phyloP scores from a whole-genome alignment of 1,140 invertebrate species.

The Drosophila saltans region DNA sequence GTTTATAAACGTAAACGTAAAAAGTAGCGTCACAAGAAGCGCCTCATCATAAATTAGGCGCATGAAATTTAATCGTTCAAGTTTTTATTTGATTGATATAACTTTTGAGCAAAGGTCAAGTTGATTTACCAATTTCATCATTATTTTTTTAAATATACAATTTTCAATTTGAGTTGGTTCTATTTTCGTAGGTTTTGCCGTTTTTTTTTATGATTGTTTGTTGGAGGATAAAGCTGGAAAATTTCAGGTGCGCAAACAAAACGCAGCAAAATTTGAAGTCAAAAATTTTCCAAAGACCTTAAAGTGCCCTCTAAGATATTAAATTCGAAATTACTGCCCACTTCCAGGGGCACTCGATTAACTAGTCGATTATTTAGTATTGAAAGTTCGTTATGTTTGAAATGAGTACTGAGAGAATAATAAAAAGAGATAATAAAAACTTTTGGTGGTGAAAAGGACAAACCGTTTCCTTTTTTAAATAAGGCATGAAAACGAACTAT shows the following conservation, averaged over 20 bases:
- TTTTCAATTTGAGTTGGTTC: neutral
- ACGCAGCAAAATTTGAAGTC: neutral
- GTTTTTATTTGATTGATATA: neutral
- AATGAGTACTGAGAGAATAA: neutral
- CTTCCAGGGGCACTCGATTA: neutral
- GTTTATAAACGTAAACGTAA: slow-evolving; percentile 27
- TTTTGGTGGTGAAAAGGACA: too few relatives aligned
- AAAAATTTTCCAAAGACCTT: slow-evolving; percentile 36
- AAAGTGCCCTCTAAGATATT: slow-evolving; percentile 15
- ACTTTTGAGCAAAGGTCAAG: neutral
- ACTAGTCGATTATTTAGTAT: too few relatives aligned
- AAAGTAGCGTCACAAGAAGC: neutral
- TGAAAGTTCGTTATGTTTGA: neutral
- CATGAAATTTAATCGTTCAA: slow-evolving; percentile 2
- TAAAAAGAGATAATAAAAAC: too few relatives aligned
- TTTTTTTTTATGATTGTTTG: neutral
- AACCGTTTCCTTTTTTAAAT: too few relatives aligned
- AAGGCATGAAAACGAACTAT: too few relatives aligned
- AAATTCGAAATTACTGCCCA: neutral
- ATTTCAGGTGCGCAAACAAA: neutral
- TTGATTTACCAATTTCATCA: neutral
- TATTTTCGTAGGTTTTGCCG: neutral
- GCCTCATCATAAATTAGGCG: slow-evolving; percentile 39
- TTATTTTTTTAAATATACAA: neutral
- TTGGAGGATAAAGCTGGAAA: neutral